Evolutionary conservation across 2,113 vertebrate genomes (phyloP).

Genomic region (Triplophysa rosa): DNA sequence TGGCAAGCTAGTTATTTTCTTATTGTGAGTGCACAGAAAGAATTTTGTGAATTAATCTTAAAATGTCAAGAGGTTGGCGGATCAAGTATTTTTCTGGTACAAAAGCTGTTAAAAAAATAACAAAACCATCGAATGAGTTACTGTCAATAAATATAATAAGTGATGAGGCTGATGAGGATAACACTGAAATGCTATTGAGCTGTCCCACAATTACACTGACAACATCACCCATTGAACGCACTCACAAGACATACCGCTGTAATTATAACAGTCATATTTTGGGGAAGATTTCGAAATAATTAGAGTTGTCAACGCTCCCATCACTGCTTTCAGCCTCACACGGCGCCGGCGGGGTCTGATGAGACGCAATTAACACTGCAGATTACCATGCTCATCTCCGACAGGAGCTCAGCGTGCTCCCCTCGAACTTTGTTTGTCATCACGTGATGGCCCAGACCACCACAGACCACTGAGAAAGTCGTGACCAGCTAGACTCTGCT

Average conservation of each 20-base stretch:
- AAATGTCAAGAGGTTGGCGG: not conserved
- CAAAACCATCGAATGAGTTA: not conserved
- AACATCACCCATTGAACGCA: not conserved
- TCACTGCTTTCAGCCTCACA: conserved; percentile 58
- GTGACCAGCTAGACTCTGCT: not conserved
- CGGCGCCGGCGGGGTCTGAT: conserved; percentile 58
- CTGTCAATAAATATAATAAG: not conserved
- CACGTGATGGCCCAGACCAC: conserved; percentile 12
- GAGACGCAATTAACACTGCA: conserved; percentile 69
- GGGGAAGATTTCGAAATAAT: conserved; percentile 59
- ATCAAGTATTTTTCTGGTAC: not conserved
- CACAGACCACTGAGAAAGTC: not conserved
- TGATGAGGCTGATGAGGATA: not conserved
- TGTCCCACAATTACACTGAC: conserved; percentile 27
- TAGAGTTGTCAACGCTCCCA: conserved; percentile 64
- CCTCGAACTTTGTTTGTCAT: conserved; percentile 35
- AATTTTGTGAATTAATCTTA: not conserved
- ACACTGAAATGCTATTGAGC: conserved; percentile 17
- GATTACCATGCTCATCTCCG: conserved; percentile 63
- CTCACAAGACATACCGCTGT: not conserved
- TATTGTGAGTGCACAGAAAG: not conserved
- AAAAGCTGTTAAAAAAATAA: not conserved
- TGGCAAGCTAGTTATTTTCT: conserved; percentile 13
- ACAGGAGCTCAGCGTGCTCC: conserved; percentile 53
- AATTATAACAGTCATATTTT: conserved; percentile 38